A percentile compares a stretch with the other conserved stretches of the same genome.
Evolutionary conservation across 1,140 invertebrate genomes (phyloP).

Genomic region (Ceratina calcarata): DNA sequence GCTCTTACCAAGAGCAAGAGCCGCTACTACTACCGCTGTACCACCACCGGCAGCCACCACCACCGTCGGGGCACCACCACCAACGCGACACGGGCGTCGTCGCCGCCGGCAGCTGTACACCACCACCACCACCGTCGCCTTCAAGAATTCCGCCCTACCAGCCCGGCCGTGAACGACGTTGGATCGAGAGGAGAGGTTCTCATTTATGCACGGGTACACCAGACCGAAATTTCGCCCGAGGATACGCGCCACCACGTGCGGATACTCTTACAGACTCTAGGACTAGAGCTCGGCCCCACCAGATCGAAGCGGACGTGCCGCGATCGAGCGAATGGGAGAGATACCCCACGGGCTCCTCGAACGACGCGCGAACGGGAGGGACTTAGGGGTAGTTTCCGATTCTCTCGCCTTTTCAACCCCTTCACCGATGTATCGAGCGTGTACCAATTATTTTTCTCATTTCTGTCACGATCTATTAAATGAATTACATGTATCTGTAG

Average conservation of each 20-base stretch:
- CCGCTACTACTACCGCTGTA: constrained; percentile 65
- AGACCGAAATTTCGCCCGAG: constrained; percentile 66
- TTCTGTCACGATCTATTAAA: too few species aligned
- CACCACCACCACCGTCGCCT: constrained; percentile 44
- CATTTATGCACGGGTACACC: constrained; percentile 54
- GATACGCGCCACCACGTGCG: constrained; percentile 66
- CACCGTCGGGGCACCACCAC: constrained; percentile 28
- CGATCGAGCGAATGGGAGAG: constrained; percentile 57
- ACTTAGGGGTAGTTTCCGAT: background rate
- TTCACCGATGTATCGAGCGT: too few species aligned
- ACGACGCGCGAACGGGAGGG: background rate
- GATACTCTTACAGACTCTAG: constrained; percentile 26
- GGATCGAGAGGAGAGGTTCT: constrained; percentile 17
- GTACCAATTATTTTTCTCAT: too few species aligned
- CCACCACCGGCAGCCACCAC: constrained; percentile 42
- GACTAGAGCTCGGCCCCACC: constrained; percentile 53
- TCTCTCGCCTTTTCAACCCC: background rate
- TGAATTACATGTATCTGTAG: too few species aligned
- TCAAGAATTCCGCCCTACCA: constrained; percentile 57
- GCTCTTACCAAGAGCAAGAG: constrained; percentile 69
- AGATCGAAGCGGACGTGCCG: constrained; percentile 56
- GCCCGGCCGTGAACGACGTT: constrained; percentile 21
- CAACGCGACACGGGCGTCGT: constrained; percentile 30
- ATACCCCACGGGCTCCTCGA: constrained; percentile 45
- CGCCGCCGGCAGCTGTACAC: constrained; percentile 30